Evolutionary conservation across 2,113 vertebrate species (phyloP).

Genomic region (Poeciliopsis retropinna): DNA sequence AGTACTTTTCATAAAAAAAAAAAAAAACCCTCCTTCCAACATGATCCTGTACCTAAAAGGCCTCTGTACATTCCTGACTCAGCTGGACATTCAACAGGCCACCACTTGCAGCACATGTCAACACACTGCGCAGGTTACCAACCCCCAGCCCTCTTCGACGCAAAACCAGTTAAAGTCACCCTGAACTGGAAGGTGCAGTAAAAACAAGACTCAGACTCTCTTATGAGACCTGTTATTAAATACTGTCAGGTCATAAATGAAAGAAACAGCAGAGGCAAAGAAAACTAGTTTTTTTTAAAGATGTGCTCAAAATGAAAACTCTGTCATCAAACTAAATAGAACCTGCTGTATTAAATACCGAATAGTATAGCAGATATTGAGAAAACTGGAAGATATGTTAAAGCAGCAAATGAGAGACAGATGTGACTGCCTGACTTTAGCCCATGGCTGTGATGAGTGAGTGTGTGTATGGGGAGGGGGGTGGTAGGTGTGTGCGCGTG

Average conservation of each 20-base stretch:
- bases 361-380: not conserved
- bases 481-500: no score
- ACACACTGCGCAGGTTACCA: conserved; percentile 47
- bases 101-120: conserved; percentile 69
- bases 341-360: not conserved
- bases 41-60: conserved; percentile 44
- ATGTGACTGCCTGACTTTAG: conserved; percentile 54
- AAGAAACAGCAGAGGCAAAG: not conserved
- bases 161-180: conserved; percentile 57
- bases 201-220: conserved; percentile 46
- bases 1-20: not conserved
- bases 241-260: not conserved
- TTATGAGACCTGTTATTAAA: conserved; percentile 12
- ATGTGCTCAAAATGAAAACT: not conserved
- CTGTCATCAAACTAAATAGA: not conserved
- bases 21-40: conserved; percentile 11
- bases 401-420: conserved; percentile 25
- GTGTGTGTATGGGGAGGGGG: no score
- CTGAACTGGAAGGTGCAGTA: conserved; percentile 40
- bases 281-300: not conserved
- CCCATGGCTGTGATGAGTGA: conserved; percentile 20
- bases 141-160: conserved; percentile 22
- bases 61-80: conserved; percentile 68
- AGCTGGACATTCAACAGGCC: conserved; percentile 74
- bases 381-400: conserved; percentile 2